These are phyloP conservation scores for Gadopsis bispinosus DNA, from an alignment of 2,797 vertebrate species.

Conservation along the genomic window DNA sequence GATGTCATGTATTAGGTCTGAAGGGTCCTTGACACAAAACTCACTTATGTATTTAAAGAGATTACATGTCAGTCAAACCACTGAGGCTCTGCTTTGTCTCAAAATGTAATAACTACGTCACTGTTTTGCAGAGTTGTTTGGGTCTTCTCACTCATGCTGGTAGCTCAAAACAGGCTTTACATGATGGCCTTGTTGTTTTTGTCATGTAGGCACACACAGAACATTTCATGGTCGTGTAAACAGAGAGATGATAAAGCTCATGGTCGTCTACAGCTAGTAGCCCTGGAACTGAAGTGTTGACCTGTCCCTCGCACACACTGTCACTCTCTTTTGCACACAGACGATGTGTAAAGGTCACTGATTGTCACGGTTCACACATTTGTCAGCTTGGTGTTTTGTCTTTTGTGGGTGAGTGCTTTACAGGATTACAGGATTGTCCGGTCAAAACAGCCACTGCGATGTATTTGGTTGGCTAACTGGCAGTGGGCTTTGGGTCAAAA, in stretches of 20 bases:
- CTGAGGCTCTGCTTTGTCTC: neutral
- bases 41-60: neutral
- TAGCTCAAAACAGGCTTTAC: constrained; percentile 20
- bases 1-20: neutral
- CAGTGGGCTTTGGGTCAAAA: constrained; percentile 19
- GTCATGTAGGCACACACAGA: constrained; percentile 40
- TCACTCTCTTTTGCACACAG: neutral
- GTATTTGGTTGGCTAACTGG: neutral
- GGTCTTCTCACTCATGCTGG: neutral
- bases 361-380: constrained; percentile 53
- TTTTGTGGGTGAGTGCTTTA: constrained; percentile 37
- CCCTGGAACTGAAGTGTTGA: constrained; percentile 46
- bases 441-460: constrained; percentile 34
- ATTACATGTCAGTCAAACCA: neutral
- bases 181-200: constrained; percentile 36
- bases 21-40: neutral
- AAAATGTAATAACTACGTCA: neutral
- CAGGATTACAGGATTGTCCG: constrained; percentile 22
- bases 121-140: neutral
- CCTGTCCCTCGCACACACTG: constrained; percentile 10
- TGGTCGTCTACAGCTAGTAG: constrained; percentile 12
- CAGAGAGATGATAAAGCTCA: constrained; percentile 39
- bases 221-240: constrained; percentile 60
- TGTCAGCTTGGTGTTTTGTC: constrained; percentile 55
- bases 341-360: constrained; percentile 45